Conservation (phyloP, 1,140 invertebrate species). For the Aplysia californica region DNA sequence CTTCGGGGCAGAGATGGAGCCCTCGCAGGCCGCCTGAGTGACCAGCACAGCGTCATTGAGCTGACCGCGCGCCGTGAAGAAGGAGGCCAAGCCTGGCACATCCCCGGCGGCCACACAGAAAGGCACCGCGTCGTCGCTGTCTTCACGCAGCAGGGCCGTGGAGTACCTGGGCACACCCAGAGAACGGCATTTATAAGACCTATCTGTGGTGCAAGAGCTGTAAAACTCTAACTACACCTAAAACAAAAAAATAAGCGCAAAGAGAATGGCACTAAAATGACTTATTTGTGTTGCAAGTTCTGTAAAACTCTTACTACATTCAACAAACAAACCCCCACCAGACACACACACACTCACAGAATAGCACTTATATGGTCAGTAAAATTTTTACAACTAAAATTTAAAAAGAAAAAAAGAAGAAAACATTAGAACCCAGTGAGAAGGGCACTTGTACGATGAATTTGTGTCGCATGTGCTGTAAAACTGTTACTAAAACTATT, state of each 20-base stretch:
- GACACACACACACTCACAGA: too few species aligned
- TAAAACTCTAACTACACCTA: too few species aligned
- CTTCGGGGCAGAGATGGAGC: constrained; percentile 23
- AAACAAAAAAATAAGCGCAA: not conserved
- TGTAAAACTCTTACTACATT: too few species aligned
- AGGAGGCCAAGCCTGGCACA: constrained; percentile 55
- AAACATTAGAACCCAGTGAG: too few species aligned
- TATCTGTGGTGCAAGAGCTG: too few species aligned
- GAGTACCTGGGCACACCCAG: constrained; percentile 51
- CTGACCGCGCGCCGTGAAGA: constrained; percentile 55
- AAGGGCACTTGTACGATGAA: too few species aligned
- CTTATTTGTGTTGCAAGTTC: too few species aligned
- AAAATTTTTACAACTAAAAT: too few species aligned
- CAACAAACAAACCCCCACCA: not conserved
- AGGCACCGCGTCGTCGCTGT: constrained; percentile 57
- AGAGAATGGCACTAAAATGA: not conserved
- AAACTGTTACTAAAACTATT: too few species aligned
- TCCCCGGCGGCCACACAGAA: constrained; percentile 62
- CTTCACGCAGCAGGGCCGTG: constrained; percentile 57
- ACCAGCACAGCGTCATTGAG: constrained; percentile 55
- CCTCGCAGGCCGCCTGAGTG: constrained; percentile 59
- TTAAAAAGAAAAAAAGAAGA: too few species aligned
- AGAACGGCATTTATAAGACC: not conserved
- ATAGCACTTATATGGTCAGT: too few species aligned
- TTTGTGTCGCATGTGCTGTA: too few species aligned